phyloP scores from a whole-genome alignment of 2,797 vertebrate genomes.

The Cygnus olor region DNA sequence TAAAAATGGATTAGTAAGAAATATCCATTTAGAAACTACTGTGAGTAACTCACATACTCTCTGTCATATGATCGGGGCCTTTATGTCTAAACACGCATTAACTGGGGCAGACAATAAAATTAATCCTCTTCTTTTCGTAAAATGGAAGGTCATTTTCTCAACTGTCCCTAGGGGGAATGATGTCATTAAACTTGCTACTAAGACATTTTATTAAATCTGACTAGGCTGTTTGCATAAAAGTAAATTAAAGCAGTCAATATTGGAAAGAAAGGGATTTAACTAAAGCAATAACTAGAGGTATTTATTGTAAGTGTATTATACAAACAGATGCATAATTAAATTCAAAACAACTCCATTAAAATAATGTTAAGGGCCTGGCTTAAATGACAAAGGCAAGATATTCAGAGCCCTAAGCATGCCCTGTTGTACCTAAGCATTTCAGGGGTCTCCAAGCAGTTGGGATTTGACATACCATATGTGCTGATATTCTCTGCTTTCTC shows the following conservation, averaged over 20 bases:
- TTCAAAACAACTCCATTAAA: slow-evolving; percentile 64
- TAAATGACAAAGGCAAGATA: not conserved
- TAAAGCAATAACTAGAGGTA: slow-evolving; percentile 3
- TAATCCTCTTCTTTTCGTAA: slow-evolving; percentile 74
- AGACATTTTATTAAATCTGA: slow-evolving; percentile 75
- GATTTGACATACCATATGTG: slow-evolving; percentile 66
- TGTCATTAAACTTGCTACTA: slow-evolving; percentile 73
- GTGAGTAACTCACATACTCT: slow-evolving; percentile 67
- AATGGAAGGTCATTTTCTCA: slow-evolving; percentile 79
- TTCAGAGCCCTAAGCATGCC: not conserved
- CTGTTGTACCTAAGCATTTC: slow-evolving; percentile 28
- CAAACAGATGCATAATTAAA: slow-evolving; percentile 61
- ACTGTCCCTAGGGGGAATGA: slow-evolving; percentile 77
- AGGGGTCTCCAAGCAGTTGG: slow-evolving; percentile 40
- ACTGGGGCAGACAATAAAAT: slow-evolving; percentile 75
- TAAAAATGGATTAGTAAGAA: slow-evolving; percentile 82
- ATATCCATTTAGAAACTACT: slow-evolving; percentile 69
- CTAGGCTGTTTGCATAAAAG: slow-evolving; percentile 72
- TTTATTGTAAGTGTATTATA: slow-evolving; percentile 36
- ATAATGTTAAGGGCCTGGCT: slow-evolving; percentile 24
- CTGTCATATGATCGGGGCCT: slow-evolving; percentile 68
- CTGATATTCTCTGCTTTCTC: slow-evolving; percentile 36
- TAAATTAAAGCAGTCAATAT: slow-evolving; percentile 56
- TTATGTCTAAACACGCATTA: slow-evolving; percentile 77
- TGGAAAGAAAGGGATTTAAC: slow-evolving; percentile 62